phyloP scores from a whole-genome alignment of 2,888 invertebrate species.

The Dynastes tityus region DNA sequence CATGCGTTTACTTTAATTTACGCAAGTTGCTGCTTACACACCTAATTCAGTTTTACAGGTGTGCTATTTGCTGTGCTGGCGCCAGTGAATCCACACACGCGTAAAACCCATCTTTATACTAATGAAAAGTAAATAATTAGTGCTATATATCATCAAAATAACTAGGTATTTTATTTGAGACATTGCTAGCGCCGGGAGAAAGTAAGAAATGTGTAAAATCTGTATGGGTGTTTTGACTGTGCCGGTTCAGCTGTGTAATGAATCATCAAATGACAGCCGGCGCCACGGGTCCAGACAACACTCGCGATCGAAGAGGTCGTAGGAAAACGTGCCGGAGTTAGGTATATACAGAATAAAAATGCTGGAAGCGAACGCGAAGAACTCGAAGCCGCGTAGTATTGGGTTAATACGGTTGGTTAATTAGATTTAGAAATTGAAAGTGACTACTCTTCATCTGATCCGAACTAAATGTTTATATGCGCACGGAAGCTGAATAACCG shows the following conservation, averaged over 20 bases:
- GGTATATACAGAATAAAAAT: constrained; percentile 3
- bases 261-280: constrained; percentile 39
- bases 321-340: constrained; percentile 3
- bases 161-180: constrained; percentile 8
- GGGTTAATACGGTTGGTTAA: neutral
- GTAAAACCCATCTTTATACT: too few relatives aligned
- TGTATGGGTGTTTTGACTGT: constrained; percentile 6
- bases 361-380: constrained; percentile 7
- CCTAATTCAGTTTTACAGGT: too few relatives aligned
- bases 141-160: too few relatives aligned
- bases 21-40: too few relatives aligned
- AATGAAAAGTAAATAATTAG: too few relatives aligned
- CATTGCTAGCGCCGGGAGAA: neutral
- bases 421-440: constrained; percentile 28
- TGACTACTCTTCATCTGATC: neutral
- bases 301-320: constrained; percentile 22
- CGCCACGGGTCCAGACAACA: constrained; percentile 38
- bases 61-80: too few relatives aligned
- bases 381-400: neutral
- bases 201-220: neutral
- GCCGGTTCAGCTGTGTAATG: constrained; percentile 31
- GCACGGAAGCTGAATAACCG: neutral
- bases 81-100: too few relatives aligned
- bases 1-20: too few relatives aligned
- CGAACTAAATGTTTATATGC: neutral